phyloP scores from a whole-genome alignment of 1,140 invertebrate genomes.

The Rhopalosiphum padi region DNA sequence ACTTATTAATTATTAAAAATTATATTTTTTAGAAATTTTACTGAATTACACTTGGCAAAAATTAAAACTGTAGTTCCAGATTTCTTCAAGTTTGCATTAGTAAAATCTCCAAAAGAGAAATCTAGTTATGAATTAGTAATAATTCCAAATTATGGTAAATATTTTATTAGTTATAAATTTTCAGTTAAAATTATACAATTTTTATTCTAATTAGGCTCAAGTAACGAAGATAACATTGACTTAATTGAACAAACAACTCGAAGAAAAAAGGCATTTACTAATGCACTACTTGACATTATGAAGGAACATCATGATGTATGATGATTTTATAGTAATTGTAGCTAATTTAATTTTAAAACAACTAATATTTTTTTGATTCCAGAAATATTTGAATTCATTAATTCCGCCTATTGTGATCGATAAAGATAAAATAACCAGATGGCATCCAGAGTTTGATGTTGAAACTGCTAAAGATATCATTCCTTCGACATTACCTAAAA shows the following conservation, averaged over 20 bases:
- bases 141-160: constrained; percentile 38
- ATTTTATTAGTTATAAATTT: not conserved
- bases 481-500: constrained; percentile 73
- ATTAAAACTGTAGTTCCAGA: constrained; percentile 82
- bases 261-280: constrained; percentile 20
- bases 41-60: constrained; percentile 80
- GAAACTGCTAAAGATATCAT: constrained; percentile 82
- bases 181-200: not conserved
- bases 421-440: constrained; percentile 78
- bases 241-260: constrained; percentile 33
- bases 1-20: not conserved
- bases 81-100: constrained; percentile 30
- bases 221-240: not conserved
- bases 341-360: constrained; percentile 19
- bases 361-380: constrained; percentile 35
- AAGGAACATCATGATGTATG: constrained; percentile 38
- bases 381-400: constrained; percentile 76
- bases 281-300: constrained; percentile 31
- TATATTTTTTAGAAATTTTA: constrained; percentile 73
- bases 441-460: constrained; percentile 91
- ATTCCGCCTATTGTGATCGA: constrained; percentile 77
- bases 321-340: not conserved
- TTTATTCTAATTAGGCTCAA: not conserved
- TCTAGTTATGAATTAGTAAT: constrained; percentile 42
- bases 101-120: constrained; percentile 43